Evolutionary conservation across 2,797 vertebrate genomes (phyloP).

Genomic region (Apodemus agrarius): DNA sequence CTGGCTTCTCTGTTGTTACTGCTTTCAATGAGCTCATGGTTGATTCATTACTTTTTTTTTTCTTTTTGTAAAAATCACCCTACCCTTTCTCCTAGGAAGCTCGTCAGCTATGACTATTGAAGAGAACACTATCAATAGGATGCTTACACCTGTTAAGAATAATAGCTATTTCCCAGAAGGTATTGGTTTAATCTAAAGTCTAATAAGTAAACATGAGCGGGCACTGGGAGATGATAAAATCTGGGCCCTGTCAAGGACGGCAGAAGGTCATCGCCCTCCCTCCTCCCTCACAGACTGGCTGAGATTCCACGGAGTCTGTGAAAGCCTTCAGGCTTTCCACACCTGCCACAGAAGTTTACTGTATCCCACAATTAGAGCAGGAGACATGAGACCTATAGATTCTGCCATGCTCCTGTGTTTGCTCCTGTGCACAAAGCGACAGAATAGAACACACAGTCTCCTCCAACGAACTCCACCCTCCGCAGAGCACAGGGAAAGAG

Average conservation of each 20-base stretch:
- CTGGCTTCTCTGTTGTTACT: background rate
- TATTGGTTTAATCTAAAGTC: slow-evolving; percentile 34
- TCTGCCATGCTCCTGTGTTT: background rate
- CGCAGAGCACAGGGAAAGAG: background rate
- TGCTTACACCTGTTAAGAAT: slow-evolving; percentile 2
- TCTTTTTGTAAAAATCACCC: background rate
- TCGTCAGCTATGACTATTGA: slow-evolving; percentile 1
- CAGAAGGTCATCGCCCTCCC: background rate
- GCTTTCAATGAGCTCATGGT: slow-evolving; percentile 50
- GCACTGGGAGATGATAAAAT: slow-evolving; percentile 46
- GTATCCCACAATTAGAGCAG: background rate
- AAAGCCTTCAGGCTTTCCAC: background rate
- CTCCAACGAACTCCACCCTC: background rate
- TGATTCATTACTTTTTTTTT: background rate
- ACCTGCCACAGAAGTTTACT: background rate
- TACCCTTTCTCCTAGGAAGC: background rate
- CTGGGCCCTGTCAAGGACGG: background rate
- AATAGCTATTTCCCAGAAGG: slow-evolving; percentile 38
- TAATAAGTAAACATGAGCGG: slow-evolving; percentile 33
- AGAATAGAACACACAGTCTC: background rate
- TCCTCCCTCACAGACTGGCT: background rate
- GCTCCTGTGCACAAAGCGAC: background rate
- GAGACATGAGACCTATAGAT: background rate
- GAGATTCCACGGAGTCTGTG: background rate
- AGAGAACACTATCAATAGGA: slow-evolving; percentile 39